A percentile compares a stretch with the other conserved stretches of the same genome.
These are phyloP conservation scores for Triplophysa tibetana DNA, from an alignment of 2,113 vertebrate species.

Conservation along the genomic window DNA sequence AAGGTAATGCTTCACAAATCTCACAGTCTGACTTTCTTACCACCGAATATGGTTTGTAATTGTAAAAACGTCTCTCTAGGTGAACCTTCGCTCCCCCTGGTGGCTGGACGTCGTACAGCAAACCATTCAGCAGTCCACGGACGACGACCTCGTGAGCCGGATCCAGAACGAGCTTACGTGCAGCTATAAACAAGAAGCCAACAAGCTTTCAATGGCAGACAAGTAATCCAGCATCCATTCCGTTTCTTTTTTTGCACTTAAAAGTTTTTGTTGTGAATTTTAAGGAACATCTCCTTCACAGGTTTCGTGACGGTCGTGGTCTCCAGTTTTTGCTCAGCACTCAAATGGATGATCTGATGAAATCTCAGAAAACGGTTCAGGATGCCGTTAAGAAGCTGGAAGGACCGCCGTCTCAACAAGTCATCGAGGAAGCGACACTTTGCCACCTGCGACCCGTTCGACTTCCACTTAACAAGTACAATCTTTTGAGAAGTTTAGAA, in stretches of 20 bases:
- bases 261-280: neutral
- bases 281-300: constrained; percentile 56
- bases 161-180: constrained; percentile 90
- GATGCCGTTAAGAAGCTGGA: constrained; percentile 91
- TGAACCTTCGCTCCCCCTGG: constrained; percentile 85
- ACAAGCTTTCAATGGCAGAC: constrained; percentile 92
- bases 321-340: constrained; percentile 89
- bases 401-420: constrained; percentile 84
- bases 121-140: constrained; percentile 81
- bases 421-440: constrained; percentile 90
- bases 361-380: constrained; percentile 89
- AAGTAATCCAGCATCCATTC: constrained; percentile 75
- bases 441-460: constrained; percentile 91
- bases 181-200: constrained; percentile 90
- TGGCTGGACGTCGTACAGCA: constrained; percentile 92
- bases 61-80: constrained; percentile 54
- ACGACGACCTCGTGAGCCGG: constrained; percentile 90
- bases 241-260: neutral
- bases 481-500: neutral
- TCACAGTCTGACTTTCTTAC: neutral
- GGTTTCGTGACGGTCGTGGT: constrained; percentile 89
- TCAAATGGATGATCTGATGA: constrained; percentile 88
- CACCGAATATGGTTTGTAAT: neutral
- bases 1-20: constrained; percentile 76
- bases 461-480: constrained; percentile 94